These are phyloP conservation scores for Amblyjoppa fuscipennis DNA, from an alignment of 2,888 invertebrate species.

Conservation along the genomic window DNA sequence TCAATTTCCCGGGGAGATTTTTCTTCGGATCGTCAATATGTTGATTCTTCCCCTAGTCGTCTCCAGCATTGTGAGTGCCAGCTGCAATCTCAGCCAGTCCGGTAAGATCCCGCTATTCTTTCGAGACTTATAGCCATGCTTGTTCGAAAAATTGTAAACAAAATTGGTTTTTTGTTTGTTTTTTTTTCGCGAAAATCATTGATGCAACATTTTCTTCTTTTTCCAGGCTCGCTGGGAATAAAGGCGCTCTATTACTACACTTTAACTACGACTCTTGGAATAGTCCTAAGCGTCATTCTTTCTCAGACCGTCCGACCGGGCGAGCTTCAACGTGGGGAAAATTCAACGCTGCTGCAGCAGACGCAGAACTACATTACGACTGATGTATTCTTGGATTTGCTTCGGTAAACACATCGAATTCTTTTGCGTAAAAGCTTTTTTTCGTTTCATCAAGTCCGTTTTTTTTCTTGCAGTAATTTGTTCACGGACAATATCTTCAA, in stretches of 20 bases:
- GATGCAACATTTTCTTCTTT: slow-evolving; percentile 2
- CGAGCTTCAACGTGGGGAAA: slow-evolving; percentile 74
- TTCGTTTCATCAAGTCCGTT: slow-evolving; percentile 21
- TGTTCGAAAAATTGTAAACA: not conserved
- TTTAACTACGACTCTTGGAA: slow-evolving; percentile 96
- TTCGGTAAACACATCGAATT: slow-evolving; percentile 87
- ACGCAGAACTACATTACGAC: slow-evolving; percentile 90
- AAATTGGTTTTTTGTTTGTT: not conserved
- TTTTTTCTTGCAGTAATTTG: slow-evolving; percentile 87
- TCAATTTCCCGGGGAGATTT: slow-evolving; percentile 97
- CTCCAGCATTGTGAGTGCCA: slow-evolving; percentile 93
- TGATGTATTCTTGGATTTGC: slow-evolving; percentile 96
- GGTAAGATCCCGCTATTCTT: slow-evolving; percentile 71
- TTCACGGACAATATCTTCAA: slow-evolving; percentile 96
- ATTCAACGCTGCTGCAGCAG: slow-evolving; percentile 43
- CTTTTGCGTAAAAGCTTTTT: slow-evolving; percentile 23
- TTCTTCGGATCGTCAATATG: slow-evolving; percentile 97
- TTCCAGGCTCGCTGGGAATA: slow-evolving; percentile 79
- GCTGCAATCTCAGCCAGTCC: slow-evolving; percentile 79
- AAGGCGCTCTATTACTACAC: slow-evolving; percentile 90
- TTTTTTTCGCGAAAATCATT: not conserved
- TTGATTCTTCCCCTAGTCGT: slow-evolving; percentile 97
- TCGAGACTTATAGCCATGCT: not conserved
- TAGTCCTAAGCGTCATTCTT: slow-evolving; percentile 94
- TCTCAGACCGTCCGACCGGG: slow-evolving; percentile 96